Evolutionary conservation across 2,113 vertebrate genomes (phyloP), one percentile per base, ranked within the genome.

Genomic region (Pseudopipra pipra): DNA sequence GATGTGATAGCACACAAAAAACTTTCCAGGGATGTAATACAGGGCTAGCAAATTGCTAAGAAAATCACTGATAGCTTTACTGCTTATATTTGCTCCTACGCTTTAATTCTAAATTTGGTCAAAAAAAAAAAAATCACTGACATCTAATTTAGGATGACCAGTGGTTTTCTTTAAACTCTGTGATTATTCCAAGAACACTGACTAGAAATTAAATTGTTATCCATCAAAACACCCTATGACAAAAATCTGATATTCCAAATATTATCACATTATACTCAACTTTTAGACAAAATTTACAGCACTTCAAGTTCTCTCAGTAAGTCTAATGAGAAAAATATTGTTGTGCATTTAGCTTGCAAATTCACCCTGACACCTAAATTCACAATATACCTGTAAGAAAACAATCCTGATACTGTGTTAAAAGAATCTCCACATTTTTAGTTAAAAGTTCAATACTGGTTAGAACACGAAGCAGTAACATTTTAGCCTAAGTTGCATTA

Each of bases 21-120:
- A 11, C 46, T 51, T 94, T 61, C 28, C 58, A 74, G 24, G 28
- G 25, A 77, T 63, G 33, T 15, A 77, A 59, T 23, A 83, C 0
- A 0, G 25, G 27, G 8, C 58, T 41, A 81, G 54, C 8, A 82
- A 66, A 73, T 5, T 1, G 0, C 62, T 63, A 56, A 55, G 52
- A 72, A 84, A 73, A 66, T 43, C 43, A 85, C 18, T 25, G 19
- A 11, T 6, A 71, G 14, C 14, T 83, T 73, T 67, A 72, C 14
- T 62, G 61, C 31, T 79, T 73, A 1, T 24, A 59, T 63, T 86
- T 80, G 16, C 41, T 79, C 78, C 47, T 65, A 52, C 0, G 1
- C 11, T 74, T 58, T 35, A 46, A 70, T 63, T 51, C 62, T 15
- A 83, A 39, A 22, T 63, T 72, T 58, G 19, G 23, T 19, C 7